phyloP scores from a whole-genome alignment of 2,113 vertebrate genomes.

The Erythrolamprus reginae region DNA sequence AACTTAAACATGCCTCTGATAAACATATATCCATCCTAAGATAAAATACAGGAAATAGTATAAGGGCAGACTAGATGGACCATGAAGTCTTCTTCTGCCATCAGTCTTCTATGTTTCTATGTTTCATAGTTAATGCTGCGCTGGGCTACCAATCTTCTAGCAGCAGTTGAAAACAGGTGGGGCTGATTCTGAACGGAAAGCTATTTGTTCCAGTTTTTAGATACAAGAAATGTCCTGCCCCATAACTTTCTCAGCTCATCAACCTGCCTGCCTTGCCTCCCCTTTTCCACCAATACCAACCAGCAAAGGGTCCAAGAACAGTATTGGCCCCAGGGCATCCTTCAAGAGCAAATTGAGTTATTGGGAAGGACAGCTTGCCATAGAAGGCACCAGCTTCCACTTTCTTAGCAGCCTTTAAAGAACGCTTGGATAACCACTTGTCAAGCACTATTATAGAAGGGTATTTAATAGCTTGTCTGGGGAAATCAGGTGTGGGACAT shows the following conservation, averaged over 20 bases:
- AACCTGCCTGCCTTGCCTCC: background rate
- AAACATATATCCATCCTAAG: no score
- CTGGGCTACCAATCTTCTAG: background rate
- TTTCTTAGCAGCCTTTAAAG: background rate
- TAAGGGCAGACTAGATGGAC: no score
- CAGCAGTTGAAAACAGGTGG: background rate
- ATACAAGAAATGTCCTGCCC: no score
- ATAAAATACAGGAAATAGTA: no score
- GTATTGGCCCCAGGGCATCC: background rate
- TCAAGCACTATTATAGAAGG: background rate
- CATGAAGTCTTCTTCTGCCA: no score
- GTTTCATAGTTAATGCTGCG: conserved; percentile 4
- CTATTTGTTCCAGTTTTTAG: background rate
- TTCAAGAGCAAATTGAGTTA: background rate
- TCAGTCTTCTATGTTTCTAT: no score
- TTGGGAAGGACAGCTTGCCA: background rate
- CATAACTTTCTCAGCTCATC: background rate
- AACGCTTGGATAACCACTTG: background rate
- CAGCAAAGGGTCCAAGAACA: background rate
- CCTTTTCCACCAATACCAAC: background rate
- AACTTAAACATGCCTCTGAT: no score
- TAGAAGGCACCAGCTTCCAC: background rate
- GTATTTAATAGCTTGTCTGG: background rate
- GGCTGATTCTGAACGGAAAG: background rate
- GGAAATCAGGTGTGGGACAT: background rate